Evolutionary conservation across 2,888 invertebrate species (phyloP).

Genomic region (Alentia gelatinosa): DNA sequence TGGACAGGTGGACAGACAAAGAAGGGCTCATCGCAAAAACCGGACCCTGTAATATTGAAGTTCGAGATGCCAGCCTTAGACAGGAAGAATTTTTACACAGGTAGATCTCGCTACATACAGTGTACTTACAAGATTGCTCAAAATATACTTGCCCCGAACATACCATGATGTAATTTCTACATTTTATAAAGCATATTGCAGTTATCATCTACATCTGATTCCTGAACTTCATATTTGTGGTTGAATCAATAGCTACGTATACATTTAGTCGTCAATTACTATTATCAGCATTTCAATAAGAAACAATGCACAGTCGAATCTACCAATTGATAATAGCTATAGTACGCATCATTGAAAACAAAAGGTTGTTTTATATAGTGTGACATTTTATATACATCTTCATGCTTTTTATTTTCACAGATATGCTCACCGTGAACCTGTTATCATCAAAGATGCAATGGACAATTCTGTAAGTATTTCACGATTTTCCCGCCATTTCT

Average conservation of each 20-base stretch:
- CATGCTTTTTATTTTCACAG: constrained; percentile 65
- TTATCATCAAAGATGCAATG: constrained; percentile 72
- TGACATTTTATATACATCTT: not conserved
- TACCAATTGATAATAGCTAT: no score
- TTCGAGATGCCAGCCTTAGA: constrained; percentile 65
- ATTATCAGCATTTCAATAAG: no score
- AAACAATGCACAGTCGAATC: no score
- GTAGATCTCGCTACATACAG: no score
- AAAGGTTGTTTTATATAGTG: not conserved
- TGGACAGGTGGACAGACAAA: constrained; percentile 56
- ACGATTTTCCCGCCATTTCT: not conserved
- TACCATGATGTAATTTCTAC: no score
- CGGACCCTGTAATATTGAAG: constrained; percentile 77
- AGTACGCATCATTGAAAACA: not conserved
- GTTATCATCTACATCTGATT: no score
- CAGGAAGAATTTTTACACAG: constrained; percentile 63
- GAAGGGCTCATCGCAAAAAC: constrained; percentile 69
- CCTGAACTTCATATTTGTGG: no score
- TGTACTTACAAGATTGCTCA: no score
- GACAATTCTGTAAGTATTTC: constrained; percentile 72
- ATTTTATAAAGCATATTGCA: no score
- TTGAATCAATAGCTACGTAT: no score
- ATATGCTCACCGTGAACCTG: constrained; percentile 75
- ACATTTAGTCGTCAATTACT: no score
- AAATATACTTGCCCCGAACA: no score